Base-by-base conservation (phyloP, 1,140 invertebrate genomes). In the Rhopalosiphum padi region DNA sequence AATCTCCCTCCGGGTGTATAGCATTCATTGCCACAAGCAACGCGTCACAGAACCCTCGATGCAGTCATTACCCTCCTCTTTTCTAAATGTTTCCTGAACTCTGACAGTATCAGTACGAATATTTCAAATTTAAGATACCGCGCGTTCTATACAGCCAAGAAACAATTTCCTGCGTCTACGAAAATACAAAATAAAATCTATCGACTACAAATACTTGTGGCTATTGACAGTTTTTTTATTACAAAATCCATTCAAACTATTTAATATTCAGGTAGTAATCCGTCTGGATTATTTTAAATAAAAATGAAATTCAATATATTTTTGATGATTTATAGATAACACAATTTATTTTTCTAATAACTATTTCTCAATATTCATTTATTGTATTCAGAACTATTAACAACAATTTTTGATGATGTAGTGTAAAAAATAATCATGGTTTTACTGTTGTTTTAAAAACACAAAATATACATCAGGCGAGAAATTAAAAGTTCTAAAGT, bases 1-100 rank as follows among this genome's bases (percentile, higher is more conserved):
- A 89, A 89, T 89, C 48, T 55, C 35, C 86, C 86, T 48, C 86
- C 30, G 86, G 86, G 86, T 48, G 46, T 48, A 48, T 48, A 48
- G 46, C 86, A 9, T 41, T 53, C 51, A 37, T 89, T 53, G 48
- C 87, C 35, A 25, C 22, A 35, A 53, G 48, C 48, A 87, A 87
- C 86, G 43, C 48, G 87, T 86, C 43, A 46, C 48, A 22, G 48
- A 88, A 89, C 87, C n/a, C 87, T 53, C 35, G 35, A 37, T 35
- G 51, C 87, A 53, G 22, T 35, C n/a, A 89, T 89, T 53, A 89
- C 87, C 30, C 48, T 51, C 87, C 8, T 89, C 11, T 89, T 55
- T 55, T 55, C 88, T 25, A 37, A 89, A 89, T 23, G n/a, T 89
- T 89, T 89, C 22, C 48, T 21, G n/a, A 48, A 22, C 8, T 53